These are phyloP conservation scores for Recurvirostra avosetta DNA, from an alignment of 2,113 vertebrate species.

Conservation along the genomic window DNA sequence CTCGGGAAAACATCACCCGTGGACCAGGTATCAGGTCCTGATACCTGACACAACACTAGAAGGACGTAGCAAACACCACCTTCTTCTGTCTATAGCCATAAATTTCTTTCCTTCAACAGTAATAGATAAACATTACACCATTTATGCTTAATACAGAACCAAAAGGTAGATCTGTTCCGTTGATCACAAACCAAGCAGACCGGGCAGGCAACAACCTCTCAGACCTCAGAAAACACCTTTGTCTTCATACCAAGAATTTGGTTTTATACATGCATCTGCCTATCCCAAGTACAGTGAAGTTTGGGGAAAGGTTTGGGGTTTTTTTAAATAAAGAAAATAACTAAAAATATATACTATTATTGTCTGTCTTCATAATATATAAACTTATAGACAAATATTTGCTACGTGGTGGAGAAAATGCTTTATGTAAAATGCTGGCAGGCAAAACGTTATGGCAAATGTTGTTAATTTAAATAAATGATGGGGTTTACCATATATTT, in stretches of 20 bases:
- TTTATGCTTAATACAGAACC: not conserved
- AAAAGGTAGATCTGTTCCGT: not conserved
- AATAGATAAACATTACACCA: not conserved
- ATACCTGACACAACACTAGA: not conserved
- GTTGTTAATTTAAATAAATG: not conserved
- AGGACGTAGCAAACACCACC: not conserved
- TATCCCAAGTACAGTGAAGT: not conserved
- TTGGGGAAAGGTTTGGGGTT: not conserved
- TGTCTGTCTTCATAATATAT: not conserved
- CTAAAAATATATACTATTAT: not conserved
- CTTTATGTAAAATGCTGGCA: not conserved
- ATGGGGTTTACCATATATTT: not conserved
- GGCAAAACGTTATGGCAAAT: not conserved
- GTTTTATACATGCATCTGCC: not conserved
- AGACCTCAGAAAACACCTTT: not conserved
- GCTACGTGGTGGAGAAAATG: not conserved
- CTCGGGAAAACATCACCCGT: fast-evolving
- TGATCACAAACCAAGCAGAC: not conserved
- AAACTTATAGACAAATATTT: not conserved
- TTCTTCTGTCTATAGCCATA: not conserved
- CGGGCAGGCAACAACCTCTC: not conserved
- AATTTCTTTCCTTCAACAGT: not conserved
- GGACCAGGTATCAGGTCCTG: not conserved
- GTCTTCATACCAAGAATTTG: not conserved
- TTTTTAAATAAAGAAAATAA: not conserved